Evolutionary conservation across 2,113 vertebrate genomes (phyloP).

Genomic region (Campylomormyrus numenius): DNA sequence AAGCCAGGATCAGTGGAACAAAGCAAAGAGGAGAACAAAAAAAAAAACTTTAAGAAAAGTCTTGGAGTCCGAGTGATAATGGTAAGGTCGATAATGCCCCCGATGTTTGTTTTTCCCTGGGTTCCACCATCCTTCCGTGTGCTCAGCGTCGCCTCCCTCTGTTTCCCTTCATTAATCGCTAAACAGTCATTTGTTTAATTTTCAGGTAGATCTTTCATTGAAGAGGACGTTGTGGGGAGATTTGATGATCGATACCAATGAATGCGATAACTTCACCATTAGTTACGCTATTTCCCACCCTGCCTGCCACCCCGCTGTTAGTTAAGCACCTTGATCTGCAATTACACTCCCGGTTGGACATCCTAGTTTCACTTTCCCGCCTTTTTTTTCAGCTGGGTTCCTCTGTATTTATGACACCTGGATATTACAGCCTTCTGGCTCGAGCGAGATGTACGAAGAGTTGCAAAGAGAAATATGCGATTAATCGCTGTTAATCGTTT

Average conservation of each 20-base stretch:
- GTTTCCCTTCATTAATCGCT: conserved; percentile 14
- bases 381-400: background rate
- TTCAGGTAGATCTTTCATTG: background rate
- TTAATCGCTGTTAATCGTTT: background rate
- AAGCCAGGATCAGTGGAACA: background rate
- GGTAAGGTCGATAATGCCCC: conserved; percentile 19
- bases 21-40: background rate
- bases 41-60: conserved; percentile 16
- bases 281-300: background rate
- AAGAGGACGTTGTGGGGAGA: background rate
- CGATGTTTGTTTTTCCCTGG: conserved; percentile 13
- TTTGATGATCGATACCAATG: conserved; percentile 7
- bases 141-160: background rate
- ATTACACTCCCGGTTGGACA: background rate
- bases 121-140: background rate
- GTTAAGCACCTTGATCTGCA: background rate
- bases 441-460: background rate
- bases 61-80: conserved; percentile 13
- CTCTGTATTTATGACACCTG: background rate
- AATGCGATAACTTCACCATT: background rate
- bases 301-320: background rate
- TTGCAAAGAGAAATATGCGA: background rate
- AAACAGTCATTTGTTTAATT: background rate
- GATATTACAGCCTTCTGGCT: background rate
- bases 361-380: background rate